These are phyloP conservation scores for Lypha dubia DNA, from an alignment of 2,888 invertebrate species.

Conservation along the genomic window DNA sequence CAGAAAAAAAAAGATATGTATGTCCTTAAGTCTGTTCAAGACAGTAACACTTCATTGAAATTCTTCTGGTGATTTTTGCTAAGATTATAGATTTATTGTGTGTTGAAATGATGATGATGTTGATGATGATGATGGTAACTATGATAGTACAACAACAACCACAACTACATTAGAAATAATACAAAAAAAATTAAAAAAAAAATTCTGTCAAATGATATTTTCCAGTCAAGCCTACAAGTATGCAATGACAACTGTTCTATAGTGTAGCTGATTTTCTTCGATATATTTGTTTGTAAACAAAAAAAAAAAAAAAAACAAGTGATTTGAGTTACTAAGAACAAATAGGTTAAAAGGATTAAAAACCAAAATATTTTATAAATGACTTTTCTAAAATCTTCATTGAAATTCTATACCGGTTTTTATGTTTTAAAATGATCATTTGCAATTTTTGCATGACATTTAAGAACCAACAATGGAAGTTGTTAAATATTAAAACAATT, in stretches of 20 bases:
- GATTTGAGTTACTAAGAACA: neutral
- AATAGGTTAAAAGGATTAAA: slow-evolving; percentile 11
- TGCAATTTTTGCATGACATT: neutral
- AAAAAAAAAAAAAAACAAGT: neutral
- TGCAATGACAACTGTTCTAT: neutral
- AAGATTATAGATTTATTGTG: slow-evolving; percentile 59
- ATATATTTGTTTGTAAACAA: neutral
- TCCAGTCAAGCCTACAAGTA: neutral
- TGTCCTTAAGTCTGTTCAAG: slow-evolving; percentile 9
- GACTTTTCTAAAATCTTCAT: neutral
- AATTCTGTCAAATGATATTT: neutral
- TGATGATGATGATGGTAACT: slow-evolving; percentile 21
- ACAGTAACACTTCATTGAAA: slow-evolving; percentile 52
- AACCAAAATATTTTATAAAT: slow-evolving; percentile 2
- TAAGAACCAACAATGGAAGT: neutral
- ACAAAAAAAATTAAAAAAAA: neutral
- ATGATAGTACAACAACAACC: slow-evolving; percentile 21
- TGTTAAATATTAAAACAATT: neutral
- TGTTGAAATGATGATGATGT: slow-evolving; percentile 48
- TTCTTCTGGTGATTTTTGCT: slow-evolving; percentile 42
- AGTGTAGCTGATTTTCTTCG: neutral
- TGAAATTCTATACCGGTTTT: neutral
- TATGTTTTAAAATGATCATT: slow-evolving; percentile 8
- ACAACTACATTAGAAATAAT: neutral
- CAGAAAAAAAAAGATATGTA: slow-evolving; percentile 19